Conservation (phyloP, 2,113 vertebrate species). For the Brachirus orientalis region DNA sequence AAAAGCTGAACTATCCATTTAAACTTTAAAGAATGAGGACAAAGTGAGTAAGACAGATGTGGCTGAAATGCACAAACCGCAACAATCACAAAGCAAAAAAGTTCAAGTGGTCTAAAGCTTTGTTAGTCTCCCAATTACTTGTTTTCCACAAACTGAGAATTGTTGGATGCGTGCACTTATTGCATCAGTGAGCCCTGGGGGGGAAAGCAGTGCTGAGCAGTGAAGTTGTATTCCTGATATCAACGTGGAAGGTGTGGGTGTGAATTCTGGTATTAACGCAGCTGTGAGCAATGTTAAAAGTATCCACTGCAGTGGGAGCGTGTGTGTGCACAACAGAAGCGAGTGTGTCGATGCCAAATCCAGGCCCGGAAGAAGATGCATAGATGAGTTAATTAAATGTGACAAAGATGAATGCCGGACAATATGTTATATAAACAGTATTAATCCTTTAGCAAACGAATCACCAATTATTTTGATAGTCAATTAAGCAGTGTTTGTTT, state of each 20-base stretch:
- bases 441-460: too few species aligned
- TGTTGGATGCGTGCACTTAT: conserved; percentile 20
- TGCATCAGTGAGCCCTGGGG: conserved; percentile 43
- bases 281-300: conserved; percentile 66
- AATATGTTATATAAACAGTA: too few species aligned
- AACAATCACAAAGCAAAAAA: not conserved
- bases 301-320: conserved; percentile 30
- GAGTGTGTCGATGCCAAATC: not conserved
- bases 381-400: conserved; percentile 3
- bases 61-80: conserved; percentile 6
- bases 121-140: conserved; percentile 11
- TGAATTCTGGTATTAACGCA: conserved; percentile 53
- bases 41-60: not conserved
- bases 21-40: too few species aligned
- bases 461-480: too few species aligned
- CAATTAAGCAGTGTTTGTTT: too few species aligned
- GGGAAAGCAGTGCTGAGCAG: conserved; percentile 26
- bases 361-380: conserved; percentile 6
- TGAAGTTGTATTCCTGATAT: conserved; percentile 38
- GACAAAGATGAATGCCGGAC: too few species aligned
- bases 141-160: conserved; percentile 20
- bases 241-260: conserved; percentile 51
- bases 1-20: too few species aligned
- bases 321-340: not conserved
- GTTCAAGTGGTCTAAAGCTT: not conserved